Percentiles rank a stretch among this genome's conserved stretches.
Evolutionary conservation across 2,797 vertebrate species (phyloP).

Genomic region (Myiothlypis coronata): DNA sequence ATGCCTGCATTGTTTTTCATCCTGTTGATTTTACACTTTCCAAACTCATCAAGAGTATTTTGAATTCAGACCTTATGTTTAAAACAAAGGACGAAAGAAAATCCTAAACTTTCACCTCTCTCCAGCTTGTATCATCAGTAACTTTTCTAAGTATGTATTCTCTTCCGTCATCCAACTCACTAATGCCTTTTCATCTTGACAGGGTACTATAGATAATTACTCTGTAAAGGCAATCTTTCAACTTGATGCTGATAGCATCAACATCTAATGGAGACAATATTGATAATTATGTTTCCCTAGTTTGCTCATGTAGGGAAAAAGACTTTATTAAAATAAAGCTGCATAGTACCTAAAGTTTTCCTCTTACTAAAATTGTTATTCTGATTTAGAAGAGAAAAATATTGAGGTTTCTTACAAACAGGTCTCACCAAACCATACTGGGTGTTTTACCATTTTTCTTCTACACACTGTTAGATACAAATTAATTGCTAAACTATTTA

Average conservation of each 20-base stretch:
- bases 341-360: neutral
- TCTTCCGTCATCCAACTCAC: neutral
- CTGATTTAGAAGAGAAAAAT: neutral
- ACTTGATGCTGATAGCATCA: neutral
- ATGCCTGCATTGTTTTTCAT: neutral
- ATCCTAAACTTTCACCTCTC: neutral
- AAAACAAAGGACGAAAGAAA: neutral
- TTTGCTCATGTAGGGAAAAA: neutral
- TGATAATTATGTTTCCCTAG: neutral
- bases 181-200: constrained; percentile 1
- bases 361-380: neutral
- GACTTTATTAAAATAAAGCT: neutral
- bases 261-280: neutral
- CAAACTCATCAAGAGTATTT: neutral
- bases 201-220: neutral
- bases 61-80: neutral
- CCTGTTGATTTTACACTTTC: neutral
- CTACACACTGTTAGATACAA: neutral
- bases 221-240: neutral
- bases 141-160: neutral
- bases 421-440: neutral
- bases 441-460: neutral
- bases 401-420: neutral
- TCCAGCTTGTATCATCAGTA: neutral
- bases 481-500: constrained; percentile 29